phyloP scores from a whole-genome alignment of 2,113 vertebrate genomes.

The Athene noctua region DNA sequence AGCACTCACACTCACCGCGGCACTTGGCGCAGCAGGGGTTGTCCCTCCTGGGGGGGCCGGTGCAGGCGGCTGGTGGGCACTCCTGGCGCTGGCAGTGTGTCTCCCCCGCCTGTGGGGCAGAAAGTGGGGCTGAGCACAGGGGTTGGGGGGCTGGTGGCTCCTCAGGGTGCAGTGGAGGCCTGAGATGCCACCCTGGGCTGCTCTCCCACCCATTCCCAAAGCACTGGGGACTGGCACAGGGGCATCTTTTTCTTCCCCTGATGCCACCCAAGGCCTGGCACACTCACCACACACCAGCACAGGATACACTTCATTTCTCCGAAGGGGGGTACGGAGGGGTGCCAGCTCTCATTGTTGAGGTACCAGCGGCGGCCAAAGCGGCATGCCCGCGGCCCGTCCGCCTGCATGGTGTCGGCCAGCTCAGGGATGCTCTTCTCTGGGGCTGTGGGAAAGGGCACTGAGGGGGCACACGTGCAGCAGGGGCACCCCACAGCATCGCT shows the following conservation, averaged over 20 bases:
- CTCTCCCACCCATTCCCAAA: neutral
- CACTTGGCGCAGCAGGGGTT: conserved; percentile 84
- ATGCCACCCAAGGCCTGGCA: neutral
- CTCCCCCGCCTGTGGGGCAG: conserved; percentile 77
- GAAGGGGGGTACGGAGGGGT: conserved; percentile 87
- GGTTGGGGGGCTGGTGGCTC: neutral
- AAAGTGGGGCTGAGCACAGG: neutral
- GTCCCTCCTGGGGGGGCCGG: conserved; percentile 69
- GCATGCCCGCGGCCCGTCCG: conserved; percentile 87
- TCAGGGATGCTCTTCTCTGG: conserved; percentile 67
- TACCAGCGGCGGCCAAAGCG: conserved; percentile 93
- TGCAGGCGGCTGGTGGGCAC: conserved; percentile 77
- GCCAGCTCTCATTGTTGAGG: conserved; percentile 94
- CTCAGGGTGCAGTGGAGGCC: neutral
- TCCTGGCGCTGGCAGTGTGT: conserved; percentile 89
- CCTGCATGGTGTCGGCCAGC: conserved; percentile 91
- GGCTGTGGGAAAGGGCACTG: conserved; percentile 47
- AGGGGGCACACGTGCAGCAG: rapidly evolving
- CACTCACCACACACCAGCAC: conserved; percentile 96
- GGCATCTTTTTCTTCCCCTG: neutral
- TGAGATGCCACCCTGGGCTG: rapidly evolving
- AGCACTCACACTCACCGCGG: conserved; percentile 61
- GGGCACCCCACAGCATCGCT: neutral
- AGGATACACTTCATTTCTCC: conserved; percentile 98
- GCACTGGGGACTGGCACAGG: neutral